Conservation (phyloP, 2,113 vertebrate genomes). For the Loxodonta africana region DNA sequence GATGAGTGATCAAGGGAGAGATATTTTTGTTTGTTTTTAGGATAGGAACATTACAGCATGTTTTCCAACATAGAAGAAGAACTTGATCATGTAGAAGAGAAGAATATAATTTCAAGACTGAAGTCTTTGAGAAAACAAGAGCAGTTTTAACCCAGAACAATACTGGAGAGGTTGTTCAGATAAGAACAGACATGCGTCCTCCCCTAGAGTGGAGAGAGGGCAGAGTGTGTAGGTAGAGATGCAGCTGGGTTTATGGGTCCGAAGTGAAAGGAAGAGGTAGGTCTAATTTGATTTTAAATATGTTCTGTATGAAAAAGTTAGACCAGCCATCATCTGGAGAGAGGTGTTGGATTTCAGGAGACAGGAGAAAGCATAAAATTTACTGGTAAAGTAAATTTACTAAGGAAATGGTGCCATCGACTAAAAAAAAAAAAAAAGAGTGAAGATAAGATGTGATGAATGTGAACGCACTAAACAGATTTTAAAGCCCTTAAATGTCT, state of each 20-base stretch:
- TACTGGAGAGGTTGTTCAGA: background rate
- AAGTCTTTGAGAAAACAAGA: background rate
- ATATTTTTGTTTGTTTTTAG: background rate
- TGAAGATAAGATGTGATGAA: background rate
- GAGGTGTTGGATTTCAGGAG: background rate
- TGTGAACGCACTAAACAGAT: background rate
- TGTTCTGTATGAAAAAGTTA: background rate
- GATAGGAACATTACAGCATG: background rate
- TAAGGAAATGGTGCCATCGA: background rate
- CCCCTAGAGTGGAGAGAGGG: background rate
- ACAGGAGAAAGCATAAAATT: background rate
- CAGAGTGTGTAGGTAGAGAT: background rate
- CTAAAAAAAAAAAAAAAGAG: background rate
- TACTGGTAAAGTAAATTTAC: background rate
- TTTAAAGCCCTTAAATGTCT: background rate
- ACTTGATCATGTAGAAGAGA: background rate
- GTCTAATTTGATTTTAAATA: background rate
- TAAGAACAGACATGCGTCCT: background rate
- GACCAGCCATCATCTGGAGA: background rate
- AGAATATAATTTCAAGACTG: background rate
- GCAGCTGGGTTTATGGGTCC: background rate
- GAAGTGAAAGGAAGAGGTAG: background rate
- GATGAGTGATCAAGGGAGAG: background rate
- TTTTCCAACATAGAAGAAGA: background rate
- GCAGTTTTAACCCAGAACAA: background rate